phyloP scores from a whole-genome alignment of 2,888 invertebrate genomes.

The Mesorhabditis spiculigera region DNA sequence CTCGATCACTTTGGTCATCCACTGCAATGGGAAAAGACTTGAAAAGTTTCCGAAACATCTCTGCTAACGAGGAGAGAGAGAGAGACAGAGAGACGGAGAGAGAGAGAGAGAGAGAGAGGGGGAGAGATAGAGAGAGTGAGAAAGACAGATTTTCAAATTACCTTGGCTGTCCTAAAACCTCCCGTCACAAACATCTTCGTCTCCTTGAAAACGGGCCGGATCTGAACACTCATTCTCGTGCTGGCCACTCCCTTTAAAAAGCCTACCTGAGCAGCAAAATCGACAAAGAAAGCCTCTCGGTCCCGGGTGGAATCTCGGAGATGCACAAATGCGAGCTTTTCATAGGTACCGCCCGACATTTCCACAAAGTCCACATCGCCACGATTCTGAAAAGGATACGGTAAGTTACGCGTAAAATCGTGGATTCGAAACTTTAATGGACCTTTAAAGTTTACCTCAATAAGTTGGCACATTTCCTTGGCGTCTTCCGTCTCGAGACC shows the following conservation, averaged over 20 bases:
- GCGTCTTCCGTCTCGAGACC: slow-evolving; percentile 38
- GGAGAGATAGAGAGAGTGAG: no score
- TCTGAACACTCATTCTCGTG: slow-evolving; percentile 13
- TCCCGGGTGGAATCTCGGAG: slow-evolving; percentile 38
- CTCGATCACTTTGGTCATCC: slow-evolving; percentile 23
- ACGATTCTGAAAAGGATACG: slow-evolving; percentile 16
- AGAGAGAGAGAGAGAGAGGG: no score
- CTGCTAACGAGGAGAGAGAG: no score
- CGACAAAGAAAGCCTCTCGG: slow-evolving; percentile 44
- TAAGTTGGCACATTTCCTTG: slow-evolving; percentile 22
- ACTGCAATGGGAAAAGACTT: background rate
- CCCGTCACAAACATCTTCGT: slow-evolving; percentile 36
- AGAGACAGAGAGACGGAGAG: no score
- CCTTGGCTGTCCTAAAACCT: slow-evolving; percentile 38
- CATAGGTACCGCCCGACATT: slow-evolving; percentile 46
- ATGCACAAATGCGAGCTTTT: slow-evolving; percentile 34
- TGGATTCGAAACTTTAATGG: no score
- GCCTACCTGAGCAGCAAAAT: slow-evolving; percentile 33
- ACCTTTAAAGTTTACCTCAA: background rate
- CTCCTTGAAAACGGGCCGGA: slow-evolving; percentile 28
- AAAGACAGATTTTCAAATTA: background rate
- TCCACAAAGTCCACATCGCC: slow-evolving; percentile 46
- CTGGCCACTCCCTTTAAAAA: background rate
- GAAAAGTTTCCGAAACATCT: no score
- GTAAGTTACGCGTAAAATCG: no score